Percentiles rank a stretch among this genome's conserved stretches.
phyloP scores from a whole-genome alignment of 2,888 invertebrate species.

The Dolomedes plantarius region DNA sequence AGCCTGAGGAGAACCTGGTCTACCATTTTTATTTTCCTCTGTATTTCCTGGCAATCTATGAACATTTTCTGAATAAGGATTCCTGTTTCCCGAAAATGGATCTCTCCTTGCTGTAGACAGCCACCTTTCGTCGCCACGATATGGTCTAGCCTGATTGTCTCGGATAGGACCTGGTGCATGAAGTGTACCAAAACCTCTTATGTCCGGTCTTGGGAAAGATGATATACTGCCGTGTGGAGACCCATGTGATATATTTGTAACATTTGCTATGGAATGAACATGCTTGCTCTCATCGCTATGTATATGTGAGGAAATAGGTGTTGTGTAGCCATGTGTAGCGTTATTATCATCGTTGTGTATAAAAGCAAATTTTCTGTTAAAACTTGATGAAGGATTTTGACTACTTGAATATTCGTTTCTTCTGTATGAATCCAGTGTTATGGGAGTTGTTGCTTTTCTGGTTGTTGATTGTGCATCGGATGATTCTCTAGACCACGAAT shows the following conservation, averaged over 20 bases:
- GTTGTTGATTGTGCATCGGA: not conserved
- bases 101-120: conserved; percentile 18
- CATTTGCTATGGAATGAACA: conserved; percentile 22
- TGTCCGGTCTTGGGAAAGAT: conserved; percentile 42
- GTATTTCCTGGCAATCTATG: conserved; percentile 17
- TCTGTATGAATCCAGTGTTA: not conserved
- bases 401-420: not conserved
- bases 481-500: no score
- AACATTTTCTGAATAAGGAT: conserved; percentile 39
- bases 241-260: conserved; percentile 15
- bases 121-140: conserved; percentile 23
- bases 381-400: conserved; percentile 23
- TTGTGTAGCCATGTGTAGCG: conserved; percentile 31
- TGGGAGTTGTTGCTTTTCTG: not conserved
- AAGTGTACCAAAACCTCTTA: conserved; percentile 15
- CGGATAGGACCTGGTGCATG: not conserved
- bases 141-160: not conserved
- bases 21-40: not conserved
- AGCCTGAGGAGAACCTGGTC: not conserved
- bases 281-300: not conserved
- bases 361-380: conserved; percentile 67
- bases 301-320: conserved; percentile 32
- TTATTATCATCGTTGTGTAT: conserved; percentile 53
- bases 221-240: not conserved
- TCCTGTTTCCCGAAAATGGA: conserved; percentile 57